Evolutionary conservation across 2,113 vertebrate genomes (phyloP).

Genomic region (Centrocercus urophasianus): DNA sequence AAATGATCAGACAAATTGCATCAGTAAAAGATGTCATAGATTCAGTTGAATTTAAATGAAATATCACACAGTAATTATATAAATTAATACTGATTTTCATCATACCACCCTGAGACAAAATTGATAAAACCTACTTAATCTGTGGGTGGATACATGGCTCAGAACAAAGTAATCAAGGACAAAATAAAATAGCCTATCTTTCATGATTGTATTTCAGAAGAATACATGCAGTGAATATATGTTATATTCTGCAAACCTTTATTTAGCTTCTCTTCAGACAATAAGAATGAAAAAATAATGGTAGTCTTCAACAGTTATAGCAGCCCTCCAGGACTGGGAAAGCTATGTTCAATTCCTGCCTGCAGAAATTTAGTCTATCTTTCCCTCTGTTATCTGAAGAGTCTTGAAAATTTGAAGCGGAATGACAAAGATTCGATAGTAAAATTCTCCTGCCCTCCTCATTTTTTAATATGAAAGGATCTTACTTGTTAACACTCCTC

Average conservation of each 20-base stretch:
- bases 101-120: not conserved
- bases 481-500: accelerated
- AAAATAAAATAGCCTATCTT: not conserved
- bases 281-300: constrained; percentile 50
- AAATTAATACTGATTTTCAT: not conserved
- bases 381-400: not conserved
- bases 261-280: constrained; percentile 59
- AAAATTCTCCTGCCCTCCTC: not conserved
- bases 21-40: not conserved
- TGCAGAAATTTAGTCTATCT: constrained; percentile 41
- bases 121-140: not conserved
- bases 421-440: not conserved
- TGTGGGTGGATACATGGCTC: not conserved
- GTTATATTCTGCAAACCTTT: constrained; percentile 37
- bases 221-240: not conserved
- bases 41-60: not conserved
- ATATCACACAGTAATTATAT: not conserved
- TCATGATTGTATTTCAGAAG: not conserved
- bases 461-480: not conserved
- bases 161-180: not conserved
- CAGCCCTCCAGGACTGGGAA: constrained; percentile 12
- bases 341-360: not conserved
- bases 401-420: not conserved
- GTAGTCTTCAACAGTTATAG: not conserved
- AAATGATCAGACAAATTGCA: not conserved